Conservation (phyloP, 2,113 vertebrate species). For the Chaenocephalus aceratus region DNA sequence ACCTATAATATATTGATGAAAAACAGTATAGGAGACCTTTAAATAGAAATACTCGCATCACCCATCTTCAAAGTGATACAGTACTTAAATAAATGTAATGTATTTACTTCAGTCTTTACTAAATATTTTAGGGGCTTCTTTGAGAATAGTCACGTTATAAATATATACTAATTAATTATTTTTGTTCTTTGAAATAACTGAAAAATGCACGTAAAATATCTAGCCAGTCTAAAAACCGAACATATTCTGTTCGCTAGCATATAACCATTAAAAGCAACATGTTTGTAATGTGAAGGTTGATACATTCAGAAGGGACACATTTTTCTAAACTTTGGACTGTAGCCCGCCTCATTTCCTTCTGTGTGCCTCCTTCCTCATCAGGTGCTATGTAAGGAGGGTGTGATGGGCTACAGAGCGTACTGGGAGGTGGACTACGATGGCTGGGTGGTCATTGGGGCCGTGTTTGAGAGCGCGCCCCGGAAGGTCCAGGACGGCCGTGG, state of each 20-base stretch:
- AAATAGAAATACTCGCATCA: background rate
- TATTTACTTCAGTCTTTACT: background rate
- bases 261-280: background rate
- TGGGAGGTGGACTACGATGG: conserved; percentile 84
- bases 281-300: background rate
- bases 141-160: too few relatives aligned
- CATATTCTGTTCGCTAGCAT: background rate
- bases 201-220: background rate
- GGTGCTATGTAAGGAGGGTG: conserved; percentile 82
- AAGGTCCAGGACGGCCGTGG: conserved; percentile 67
- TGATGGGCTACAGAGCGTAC: conserved; percentile 80
- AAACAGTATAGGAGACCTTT: too few relatives aligned
- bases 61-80: background rate
- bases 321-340: background rate
- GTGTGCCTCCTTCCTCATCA: conserved; percentile 15
- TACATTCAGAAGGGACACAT: background rate
- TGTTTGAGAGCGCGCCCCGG: conserved; percentile 63
- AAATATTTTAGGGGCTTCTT: background rate
- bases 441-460: conserved; percentile 83
- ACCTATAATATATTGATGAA: too few relatives aligned
- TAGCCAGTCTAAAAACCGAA: background rate
- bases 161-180: too few relatives aligned
- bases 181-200: background rate
- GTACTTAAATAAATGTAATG: background rate
- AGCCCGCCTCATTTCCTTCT: background rate